These are phyloP conservation scores for Euglossa dilemma DNA, from an alignment of 1,140 invertebrate genomes.

Conservation along the genomic window DNA sequence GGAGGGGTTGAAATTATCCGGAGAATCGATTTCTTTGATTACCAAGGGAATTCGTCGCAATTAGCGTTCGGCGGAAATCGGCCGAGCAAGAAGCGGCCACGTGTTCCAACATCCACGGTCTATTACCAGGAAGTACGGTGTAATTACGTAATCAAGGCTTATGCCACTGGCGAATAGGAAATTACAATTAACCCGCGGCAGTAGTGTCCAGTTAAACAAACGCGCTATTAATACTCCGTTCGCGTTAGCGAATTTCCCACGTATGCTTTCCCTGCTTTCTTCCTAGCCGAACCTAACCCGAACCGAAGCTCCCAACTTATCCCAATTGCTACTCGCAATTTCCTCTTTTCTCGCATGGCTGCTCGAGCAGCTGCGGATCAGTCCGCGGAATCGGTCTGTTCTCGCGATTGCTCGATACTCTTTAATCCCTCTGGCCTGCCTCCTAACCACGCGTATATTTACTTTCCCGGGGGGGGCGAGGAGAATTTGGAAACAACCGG, in stretches of 20 bases:
- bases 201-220: slow-evolving; percentile 13
- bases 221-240: not conserved
- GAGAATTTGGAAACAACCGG: not conserved
- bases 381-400: not conserved
- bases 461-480: not conserved
- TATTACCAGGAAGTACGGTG: not conserved
- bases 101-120: not conserved
- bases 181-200: slow-evolving; percentile 30
- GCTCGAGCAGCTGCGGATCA: too few species aligned
- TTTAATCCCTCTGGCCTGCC: not conserved
- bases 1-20: too few species aligned
- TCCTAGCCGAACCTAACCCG: too few species aligned
- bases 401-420: not conserved
- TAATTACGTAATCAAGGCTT: slow-evolving; percentile 32
- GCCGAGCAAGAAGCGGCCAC: too few species aligned
- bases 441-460: not conserved
- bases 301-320: too few species aligned
- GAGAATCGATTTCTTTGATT: too few species aligned
- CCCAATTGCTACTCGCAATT: not conserved
- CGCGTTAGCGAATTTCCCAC: not conserved
- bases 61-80: too few species aligned
- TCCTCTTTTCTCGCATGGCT: not conserved
- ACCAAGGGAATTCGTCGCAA: too few species aligned
- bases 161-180: slow-evolving; percentile 10
- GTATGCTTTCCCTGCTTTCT: too few species aligned